Conservation (phyloP, 2,113 vertebrate genomes). For the Trichechus manatus region DNA sequence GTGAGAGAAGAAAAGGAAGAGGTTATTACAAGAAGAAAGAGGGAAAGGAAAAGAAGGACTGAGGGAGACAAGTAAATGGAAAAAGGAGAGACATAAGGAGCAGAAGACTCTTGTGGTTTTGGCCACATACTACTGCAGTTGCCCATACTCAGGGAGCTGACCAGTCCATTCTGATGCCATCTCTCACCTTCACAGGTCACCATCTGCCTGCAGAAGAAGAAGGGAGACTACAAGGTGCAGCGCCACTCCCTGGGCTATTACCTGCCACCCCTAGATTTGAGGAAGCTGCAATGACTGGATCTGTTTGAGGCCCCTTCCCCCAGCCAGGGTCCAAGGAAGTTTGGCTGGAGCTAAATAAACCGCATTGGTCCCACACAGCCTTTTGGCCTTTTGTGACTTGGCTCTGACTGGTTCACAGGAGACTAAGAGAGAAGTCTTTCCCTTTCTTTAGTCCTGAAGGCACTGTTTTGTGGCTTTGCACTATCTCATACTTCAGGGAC, state of each 20-base stretch:
- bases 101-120: background rate
- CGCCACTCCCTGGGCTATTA: background rate
- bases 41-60: background rate
- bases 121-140: rapidly evolving
- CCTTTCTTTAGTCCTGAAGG: background rate
- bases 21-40: background rate
- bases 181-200: conserved; percentile 24
- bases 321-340: background rate
- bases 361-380: background rate
- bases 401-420: background rate
- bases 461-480: background rate
- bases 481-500: background rate
- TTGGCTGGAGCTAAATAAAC: conserved; percentile 41
- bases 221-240: conserved; percentile 55
- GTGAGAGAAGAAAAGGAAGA: background rate
- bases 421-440: background rate
- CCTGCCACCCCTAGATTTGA: conserved; percentile 55
- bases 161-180: background rate
- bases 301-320: background rate
- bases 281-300: background rate
- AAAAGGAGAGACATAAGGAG: background rate
- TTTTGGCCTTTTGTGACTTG: background rate
- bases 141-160: rapidly evolving
- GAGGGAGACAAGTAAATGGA: background rate
- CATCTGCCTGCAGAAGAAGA: conserved; percentile 13